Evolutionary conservation across 2,113 vertebrate genomes (phyloP).

Genomic region (Nestor notabilis): DNA sequence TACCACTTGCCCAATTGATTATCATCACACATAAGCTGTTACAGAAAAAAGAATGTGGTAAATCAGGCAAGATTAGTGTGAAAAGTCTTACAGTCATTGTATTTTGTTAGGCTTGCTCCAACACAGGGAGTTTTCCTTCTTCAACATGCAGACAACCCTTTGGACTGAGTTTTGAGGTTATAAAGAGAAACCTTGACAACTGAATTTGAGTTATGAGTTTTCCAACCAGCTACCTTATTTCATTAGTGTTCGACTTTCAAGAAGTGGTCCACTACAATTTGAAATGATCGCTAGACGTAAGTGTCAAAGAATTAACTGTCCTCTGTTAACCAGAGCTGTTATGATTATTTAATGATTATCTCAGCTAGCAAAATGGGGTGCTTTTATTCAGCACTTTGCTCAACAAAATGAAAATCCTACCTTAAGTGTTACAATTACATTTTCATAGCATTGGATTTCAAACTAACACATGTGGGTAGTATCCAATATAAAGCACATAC

Average conservation of each 20-base stretch:
- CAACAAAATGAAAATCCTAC: background rate
- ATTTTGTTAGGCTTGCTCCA: background rate
- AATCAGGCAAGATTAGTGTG: background rate
- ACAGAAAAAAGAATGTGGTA: background rate
- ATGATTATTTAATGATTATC: background rate
- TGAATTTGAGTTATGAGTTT: background rate
- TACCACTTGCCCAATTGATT: background rate
- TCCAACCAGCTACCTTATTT: background rate
- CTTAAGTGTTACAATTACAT: background rate
- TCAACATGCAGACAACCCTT: background rate
- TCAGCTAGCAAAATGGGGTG: background rate
- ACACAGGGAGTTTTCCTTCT: background rate
- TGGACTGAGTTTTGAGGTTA: background rate
- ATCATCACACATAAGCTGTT: background rate
- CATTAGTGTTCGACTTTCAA: background rate
- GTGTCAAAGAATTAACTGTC: background rate
- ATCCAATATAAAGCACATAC: background rate
- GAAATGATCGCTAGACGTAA: background rate
- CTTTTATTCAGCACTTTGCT: background rate
- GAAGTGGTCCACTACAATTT: background rate
- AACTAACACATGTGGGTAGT: background rate
- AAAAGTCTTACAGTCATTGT: background rate
- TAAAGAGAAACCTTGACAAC: background rate
- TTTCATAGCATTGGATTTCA: background rate
- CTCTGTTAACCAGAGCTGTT: background rate